Evolutionary conservation across 2,888 invertebrate genomes (phyloP).

Genomic region (Mechanitis messenoides): DNA sequence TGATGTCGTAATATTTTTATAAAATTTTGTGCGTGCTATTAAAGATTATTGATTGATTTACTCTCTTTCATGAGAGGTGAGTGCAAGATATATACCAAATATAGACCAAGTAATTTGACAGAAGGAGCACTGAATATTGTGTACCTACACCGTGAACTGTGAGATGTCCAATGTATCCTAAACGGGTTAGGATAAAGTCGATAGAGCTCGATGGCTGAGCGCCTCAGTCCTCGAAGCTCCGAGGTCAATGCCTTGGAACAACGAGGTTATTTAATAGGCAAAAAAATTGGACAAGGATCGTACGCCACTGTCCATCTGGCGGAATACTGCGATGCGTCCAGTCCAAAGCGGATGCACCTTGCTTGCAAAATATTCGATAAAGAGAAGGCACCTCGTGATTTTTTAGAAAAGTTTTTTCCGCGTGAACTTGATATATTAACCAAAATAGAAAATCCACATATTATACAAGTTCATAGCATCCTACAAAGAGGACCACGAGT

Average conservation of each 20-base stretch:
- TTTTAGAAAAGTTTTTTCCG: conserved; percentile 94
- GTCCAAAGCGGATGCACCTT: conserved; percentile 83
- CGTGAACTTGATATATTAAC: conserved; percentile 93
- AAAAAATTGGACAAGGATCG: conserved; percentile 93
- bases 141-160: conserved; percentile 63
- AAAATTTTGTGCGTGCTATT: conserved; percentile 70
- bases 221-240: conserved; percentile 86
- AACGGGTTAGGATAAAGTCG: conserved; percentile 74
- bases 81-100: conserved; percentile 53
- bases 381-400: conserved; percentile 91
- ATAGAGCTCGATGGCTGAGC: conserved; percentile 81
- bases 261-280: conserved; percentile 88
- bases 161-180: conserved; percentile 77
- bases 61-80: conserved; percentile 67
- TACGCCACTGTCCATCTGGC: conserved; percentile 94
- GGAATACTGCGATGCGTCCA: conserved; percentile 84
- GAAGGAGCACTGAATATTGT: conserved; percentile 59
- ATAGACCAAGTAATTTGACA: conserved; percentile 62
- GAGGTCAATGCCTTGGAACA: conserved; percentile 90
- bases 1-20: conserved; percentile 73
- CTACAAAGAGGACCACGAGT: conserved; percentile 88
- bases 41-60: conserved; percentile 53
- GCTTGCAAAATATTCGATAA: conserved; percentile 96
- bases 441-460: conserved; percentile 92
- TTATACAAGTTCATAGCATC: conserved; percentile 92